phyloP scores from a whole-genome alignment of 2,113 vertebrate species.

The Tachysurus fulvidraco region DNA sequence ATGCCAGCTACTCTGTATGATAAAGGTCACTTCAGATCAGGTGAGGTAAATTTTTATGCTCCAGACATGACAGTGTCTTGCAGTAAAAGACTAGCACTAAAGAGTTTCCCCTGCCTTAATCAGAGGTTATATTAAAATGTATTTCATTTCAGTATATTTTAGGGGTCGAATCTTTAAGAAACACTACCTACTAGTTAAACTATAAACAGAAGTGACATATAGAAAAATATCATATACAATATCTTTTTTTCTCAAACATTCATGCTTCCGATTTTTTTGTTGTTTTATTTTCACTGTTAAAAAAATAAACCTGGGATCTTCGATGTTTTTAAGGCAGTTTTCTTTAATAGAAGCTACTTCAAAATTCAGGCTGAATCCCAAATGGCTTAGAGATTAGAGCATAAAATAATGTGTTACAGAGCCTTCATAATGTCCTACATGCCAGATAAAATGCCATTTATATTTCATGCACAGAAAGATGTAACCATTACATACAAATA shows the following conservation, averaged over 20 bases:
- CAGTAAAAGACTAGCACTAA: neutral
- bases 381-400: neutral
- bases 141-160: neutral
- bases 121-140: neutral
- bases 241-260: neutral
- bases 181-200: neutral
- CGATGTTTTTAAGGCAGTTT: neutral
- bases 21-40: neutral
- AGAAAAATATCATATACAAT: neutral
- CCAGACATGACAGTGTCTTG: neutral
- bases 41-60: neutral
- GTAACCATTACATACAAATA: neutral
- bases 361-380: neutral
- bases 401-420: neutral
- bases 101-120: neutral
- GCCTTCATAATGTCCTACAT: neutral
- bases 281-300: neutral
- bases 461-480: neutral
- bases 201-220: neutral
- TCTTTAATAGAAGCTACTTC: neutral
- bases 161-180: neutral
- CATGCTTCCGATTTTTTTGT: neutral
- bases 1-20: neutral
- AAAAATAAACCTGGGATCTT: neutral
- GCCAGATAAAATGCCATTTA: too few relatives aligned